Conservation (phyloP, 2,888 invertebrate species). For the Caenorhabditis auriculariae region DNA sequence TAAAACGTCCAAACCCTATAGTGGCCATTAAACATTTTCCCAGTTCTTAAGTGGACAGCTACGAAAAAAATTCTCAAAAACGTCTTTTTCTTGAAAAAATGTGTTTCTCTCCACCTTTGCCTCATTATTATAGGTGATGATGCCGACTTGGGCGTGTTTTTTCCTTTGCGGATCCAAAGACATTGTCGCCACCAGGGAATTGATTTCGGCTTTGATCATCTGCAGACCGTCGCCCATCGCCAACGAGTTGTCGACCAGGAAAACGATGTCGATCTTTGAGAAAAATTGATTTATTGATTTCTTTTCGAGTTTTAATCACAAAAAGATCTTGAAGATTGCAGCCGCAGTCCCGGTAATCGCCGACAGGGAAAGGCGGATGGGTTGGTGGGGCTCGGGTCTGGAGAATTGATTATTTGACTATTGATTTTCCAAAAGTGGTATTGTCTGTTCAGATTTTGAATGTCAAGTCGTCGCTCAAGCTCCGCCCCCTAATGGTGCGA, state of each 20-base stretch:
- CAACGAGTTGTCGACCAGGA: conserved; percentile 16
- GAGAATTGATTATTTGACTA: conserved; percentile 3
- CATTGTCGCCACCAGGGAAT: conserved; percentile 22
- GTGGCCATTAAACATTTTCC: no score
- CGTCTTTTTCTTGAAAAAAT: no score
- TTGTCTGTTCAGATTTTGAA: no score
- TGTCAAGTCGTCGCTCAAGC: no score
- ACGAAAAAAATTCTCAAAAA: no score
- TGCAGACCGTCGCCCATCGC: conserved; percentile 19
- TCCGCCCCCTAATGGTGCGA: no score
- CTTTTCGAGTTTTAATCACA: conserved; percentile 2
- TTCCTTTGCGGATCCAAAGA: conserved; percentile 11
- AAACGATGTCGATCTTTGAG: conserved; percentile 22
- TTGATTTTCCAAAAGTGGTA: conserved; percentile 4
- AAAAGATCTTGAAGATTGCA: conserved; percentile 14
- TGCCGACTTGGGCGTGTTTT: conserved; percentile 23
- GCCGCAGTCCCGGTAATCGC: conserved; percentile 27
- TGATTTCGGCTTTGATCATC: conserved; percentile 26
- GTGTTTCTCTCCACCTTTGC: conserved; percentile 6
- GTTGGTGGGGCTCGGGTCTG: conserved; percentile 10
- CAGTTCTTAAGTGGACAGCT: no score
- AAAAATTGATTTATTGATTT: neutral
- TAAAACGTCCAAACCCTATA: no score
- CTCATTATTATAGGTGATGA: conserved; percentile 20
- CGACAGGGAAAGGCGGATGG: conserved; percentile 24